A percentile compares a stretch with the other conserved stretches of the same genome.
Evolutionary conservation across 2,888 invertebrate species (phyloP).

Genomic region (Rhamphomyia laevipes): DNA sequence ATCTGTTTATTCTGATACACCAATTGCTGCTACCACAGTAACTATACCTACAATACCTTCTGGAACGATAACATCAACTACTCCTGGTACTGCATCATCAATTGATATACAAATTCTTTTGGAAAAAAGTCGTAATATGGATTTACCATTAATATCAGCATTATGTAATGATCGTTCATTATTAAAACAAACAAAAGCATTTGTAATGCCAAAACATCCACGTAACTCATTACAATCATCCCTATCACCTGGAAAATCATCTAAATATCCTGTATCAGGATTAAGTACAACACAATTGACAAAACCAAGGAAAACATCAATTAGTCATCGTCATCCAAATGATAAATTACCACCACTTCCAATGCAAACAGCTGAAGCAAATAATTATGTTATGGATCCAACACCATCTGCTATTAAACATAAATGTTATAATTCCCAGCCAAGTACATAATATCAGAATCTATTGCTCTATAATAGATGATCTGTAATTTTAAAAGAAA

Average conservation of each 20-base stretch:
- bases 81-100: slow-evolving; percentile 38
- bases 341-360: slow-evolving; percentile 62
- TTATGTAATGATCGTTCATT: slow-evolving; percentile 86
- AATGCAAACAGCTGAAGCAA: slow-evolving; percentile 49
- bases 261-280: slow-evolving; percentile 55
- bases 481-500: neutral
- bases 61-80: slow-evolving; percentile 40
- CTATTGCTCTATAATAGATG: neutral
- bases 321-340: slow-evolving; percentile 61
- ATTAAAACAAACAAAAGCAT: slow-evolving; percentile 78
- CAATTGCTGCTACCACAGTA: neutral
- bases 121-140: slow-evolving; percentile 80
- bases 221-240: slow-evolving; percentile 38
- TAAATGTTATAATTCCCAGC: slow-evolving; percentile 34
- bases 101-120: slow-evolving; percentile 72
- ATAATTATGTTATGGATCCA: slow-evolving; percentile 51
- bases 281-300: slow-evolving; percentile 46
- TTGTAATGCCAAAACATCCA: slow-evolving; percentile 62
- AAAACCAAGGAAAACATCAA: slow-evolving; percentile 47
- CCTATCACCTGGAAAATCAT: slow-evolving; percentile 25
- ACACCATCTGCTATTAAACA: slow-evolving; percentile 32
- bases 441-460: slow-evolving; percentile 3
- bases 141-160: slow-evolving; percentile 84
- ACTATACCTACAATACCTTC: slow-evolving; percentile 35
- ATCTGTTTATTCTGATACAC: neutral